Evolutionary conservation across 2,797 vertebrate species (phyloP).

Genomic region (Diceros bicornis): DNA sequence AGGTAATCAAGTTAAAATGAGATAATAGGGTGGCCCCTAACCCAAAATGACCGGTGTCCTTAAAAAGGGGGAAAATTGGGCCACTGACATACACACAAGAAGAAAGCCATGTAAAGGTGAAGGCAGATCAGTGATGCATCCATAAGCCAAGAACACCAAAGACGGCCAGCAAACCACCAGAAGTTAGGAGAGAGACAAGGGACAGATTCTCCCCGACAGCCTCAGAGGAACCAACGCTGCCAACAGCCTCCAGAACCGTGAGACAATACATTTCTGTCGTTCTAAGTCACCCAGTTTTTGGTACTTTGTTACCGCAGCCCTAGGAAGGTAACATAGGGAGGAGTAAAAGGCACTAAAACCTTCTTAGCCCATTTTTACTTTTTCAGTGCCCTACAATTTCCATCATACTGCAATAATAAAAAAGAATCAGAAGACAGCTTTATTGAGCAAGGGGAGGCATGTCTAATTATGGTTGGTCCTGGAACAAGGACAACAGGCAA

Average conservation of each 20-base stretch:
- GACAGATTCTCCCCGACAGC: fast-evolving
- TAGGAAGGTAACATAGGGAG: background rate
- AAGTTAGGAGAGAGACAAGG: background rate
- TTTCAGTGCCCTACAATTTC: background rate
- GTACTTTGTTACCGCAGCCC: background rate
- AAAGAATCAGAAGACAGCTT: background rate
- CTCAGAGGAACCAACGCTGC: background rate
- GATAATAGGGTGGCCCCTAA: background rate
- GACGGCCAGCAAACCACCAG: background rate
- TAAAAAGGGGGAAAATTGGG: background rate
- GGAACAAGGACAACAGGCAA: background rate
- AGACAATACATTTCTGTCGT: background rate
- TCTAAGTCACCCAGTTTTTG: background rate
- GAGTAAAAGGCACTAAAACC: background rate
- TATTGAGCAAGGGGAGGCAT: background rate
- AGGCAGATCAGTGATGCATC: background rate
- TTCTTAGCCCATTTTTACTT: background rate
- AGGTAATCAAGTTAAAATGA: background rate
- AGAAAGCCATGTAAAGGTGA: fast-evolving
- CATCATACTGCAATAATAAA: background rate
- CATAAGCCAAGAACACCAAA: too few species aligned
- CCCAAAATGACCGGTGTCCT: background rate
- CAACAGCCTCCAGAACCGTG: background rate
- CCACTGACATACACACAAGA: background rate
- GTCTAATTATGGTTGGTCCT: background rate